phyloP scores from a whole-genome alignment of 2,113 vertebrate species.

The Trichechus manatus region DNA sequence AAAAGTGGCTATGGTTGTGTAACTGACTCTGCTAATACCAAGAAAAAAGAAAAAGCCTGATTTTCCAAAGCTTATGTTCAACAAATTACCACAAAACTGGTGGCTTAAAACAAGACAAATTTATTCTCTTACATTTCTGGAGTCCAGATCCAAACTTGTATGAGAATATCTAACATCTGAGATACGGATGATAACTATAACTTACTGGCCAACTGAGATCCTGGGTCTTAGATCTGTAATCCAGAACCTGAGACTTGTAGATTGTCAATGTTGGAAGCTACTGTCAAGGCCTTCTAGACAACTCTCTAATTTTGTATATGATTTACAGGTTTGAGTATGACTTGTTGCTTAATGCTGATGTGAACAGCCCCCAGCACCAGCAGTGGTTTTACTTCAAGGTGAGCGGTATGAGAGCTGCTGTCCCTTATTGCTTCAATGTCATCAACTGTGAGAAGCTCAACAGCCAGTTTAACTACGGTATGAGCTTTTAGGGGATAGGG shows the following conservation, averaged over 20 bases:
- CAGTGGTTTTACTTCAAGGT: constrained; percentile 98
- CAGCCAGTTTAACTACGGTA: constrained; percentile 98
- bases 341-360: constrained; percentile 93
- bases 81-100: not conserved
- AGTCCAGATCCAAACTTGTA: not conserved
- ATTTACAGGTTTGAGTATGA: constrained; percentile 94
- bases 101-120: not conserved
- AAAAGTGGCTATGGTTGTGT: not conserved
- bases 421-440: constrained; percentile 95
- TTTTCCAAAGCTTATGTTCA: not conserved
- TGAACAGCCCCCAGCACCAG: constrained; percentile 90
- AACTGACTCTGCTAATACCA: not conserved
- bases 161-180: not conserved
- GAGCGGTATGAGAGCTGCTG: constrained; percentile 88
- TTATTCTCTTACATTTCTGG: not conserved
- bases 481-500: constrained; percentile 8
- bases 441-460: constrained; percentile 98
- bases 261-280: not conserved
- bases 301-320: not conserved
- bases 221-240: not conserved
- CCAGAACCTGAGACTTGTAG: not conserved
- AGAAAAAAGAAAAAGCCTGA: not conserved
- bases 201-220: not conserved
- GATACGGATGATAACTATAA: not conserved
- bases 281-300: not conserved